Percentiles rank a stretch among this genome's conserved stretches.
Evolutionary conservation across 2,888 invertebrate genomes (phyloP).

Genomic region (Oscheius sp.): DNA sequence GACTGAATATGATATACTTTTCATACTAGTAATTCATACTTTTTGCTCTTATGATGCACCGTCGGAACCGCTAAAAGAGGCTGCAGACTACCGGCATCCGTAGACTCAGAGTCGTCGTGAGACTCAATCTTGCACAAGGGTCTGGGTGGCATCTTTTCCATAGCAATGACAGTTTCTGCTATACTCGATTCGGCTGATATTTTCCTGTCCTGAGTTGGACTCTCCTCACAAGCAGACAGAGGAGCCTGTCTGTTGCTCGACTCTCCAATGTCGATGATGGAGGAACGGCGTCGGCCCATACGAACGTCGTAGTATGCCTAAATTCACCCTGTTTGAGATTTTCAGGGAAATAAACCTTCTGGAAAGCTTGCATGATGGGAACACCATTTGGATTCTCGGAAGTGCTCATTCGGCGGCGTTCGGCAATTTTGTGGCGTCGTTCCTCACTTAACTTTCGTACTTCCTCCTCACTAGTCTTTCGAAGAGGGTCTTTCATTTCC

Average conservation of each 20-base stretch:
- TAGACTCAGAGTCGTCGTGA: conserved; percentile 52
- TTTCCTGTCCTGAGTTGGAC: conserved; percentile 41
- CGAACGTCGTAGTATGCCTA: conserved; percentile 55
- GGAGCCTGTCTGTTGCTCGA: conserved; percentile 6
- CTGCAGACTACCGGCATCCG: conserved; percentile 51
- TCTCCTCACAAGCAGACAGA: conserved; percentile 38
- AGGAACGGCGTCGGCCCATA: conserved; percentile 42
- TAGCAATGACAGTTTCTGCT: conserved; percentile 56
- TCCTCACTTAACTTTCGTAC: conserved; percentile 55
- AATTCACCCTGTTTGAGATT: neutral
- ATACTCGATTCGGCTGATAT: conserved; percentile 52
- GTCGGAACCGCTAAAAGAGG: conserved; percentile 46
- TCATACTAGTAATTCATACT: neutral
- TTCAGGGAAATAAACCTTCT: conserved; percentile 45
- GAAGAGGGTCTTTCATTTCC: conserved; percentile 40
- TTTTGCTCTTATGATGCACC: conserved; percentile 13
- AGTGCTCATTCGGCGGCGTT: conserved; percentile 48
- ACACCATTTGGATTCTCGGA: conserved; percentile 57
- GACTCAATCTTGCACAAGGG: conserved; percentile 52
- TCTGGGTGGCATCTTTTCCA: conserved; percentile 38
- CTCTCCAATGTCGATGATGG: conserved; percentile 30
- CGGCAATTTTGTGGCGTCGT: conserved; percentile 44
- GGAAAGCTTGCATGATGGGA: conserved; percentile 62
- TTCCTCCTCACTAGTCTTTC: conserved; percentile 52
- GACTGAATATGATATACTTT: neutral